Conservation (phyloP, 2,797 vertebrate species). For the Malurus leucopterus region DNA sequence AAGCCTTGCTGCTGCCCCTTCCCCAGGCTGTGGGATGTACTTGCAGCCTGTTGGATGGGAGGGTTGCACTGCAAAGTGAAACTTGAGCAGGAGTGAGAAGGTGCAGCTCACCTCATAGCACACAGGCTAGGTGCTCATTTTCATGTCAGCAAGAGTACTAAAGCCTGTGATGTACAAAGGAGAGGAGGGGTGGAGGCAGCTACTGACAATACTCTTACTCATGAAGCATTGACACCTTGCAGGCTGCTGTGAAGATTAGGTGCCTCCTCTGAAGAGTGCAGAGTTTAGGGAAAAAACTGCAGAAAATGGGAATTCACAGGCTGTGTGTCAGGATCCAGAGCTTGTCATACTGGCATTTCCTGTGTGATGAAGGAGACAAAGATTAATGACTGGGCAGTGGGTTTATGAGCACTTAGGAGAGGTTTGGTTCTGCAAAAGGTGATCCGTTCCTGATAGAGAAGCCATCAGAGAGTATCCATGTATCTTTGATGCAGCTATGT, state of each 20-base stretch:
- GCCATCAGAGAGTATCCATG: not conserved
- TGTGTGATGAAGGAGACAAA: fast-evolving
- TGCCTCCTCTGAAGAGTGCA: not conserved
- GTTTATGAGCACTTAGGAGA: not conserved
- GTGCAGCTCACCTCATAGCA: not conserved
- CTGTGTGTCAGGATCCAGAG: not conserved
- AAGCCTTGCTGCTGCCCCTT: not conserved
- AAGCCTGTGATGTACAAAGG: fast-evolving
- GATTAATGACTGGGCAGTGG: no score
- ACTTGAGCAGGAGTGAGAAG: not conserved
- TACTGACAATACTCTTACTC: not conserved
- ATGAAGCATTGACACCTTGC: fast-evolving
- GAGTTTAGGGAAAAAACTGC: not conserved
- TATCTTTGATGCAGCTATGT: not conserved
- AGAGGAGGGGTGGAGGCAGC: not conserved
- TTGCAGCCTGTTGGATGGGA: fast-evolving
- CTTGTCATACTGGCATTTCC: not conserved
- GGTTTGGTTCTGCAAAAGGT: not conserved
- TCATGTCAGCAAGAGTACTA: not conserved
- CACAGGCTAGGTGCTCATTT: fast-evolving
- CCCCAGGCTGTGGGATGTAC: fast-evolving
- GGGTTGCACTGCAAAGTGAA: fast-evolving
- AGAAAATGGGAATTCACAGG: not conserved
- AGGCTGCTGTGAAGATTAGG: not conserved
- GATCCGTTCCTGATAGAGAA: not conserved